A percentile compares a stretch with the other conserved stretches of the same genome.
Evolutionary conservation across 2,888 invertebrate genomes (phyloP).

Genomic region (Eutolmus rufibarbis): DNA sequence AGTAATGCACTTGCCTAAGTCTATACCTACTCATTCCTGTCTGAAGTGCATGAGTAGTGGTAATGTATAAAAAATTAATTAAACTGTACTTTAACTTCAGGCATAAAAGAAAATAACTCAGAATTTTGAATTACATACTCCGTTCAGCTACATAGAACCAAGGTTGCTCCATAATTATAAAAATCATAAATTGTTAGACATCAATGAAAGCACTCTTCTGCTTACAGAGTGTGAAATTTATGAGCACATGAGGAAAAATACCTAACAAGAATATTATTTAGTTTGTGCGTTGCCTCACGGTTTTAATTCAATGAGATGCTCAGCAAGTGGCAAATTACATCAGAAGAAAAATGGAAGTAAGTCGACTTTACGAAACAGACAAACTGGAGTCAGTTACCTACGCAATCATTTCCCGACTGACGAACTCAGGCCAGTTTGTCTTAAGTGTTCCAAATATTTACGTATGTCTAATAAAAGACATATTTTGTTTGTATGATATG

Average conservation of each 20-base stretch:
- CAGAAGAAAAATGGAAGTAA: neutral
- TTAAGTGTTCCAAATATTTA: neutral
- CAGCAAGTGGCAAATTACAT: neutral
- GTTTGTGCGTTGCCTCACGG: neutral
- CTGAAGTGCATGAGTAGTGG: neutral
- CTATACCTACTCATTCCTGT: neutral
- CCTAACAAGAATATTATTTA: constrained; percentile 10
- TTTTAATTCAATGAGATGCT: neutral
- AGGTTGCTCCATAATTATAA: neutral
- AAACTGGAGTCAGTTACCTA: neutral
- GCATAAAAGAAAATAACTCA: neutral
- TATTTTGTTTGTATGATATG: neutral
- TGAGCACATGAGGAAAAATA: neutral
- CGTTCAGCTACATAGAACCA: neutral
- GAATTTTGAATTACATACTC: neutral
- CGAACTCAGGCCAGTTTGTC: neutral
- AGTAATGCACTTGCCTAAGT: neutral
- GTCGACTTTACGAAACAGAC: neutral
- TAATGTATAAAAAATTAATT: neutral
- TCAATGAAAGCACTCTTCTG: neutral
- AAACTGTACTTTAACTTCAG: neutral
- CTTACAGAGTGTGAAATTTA: neutral
- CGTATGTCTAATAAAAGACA: neutral
- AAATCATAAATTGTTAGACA: neutral
- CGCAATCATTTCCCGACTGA: neutral